A percentile compares a stretch with the other conserved stretches of the same genome.
These are phyloP conservation scores for Cyprinodon brontotheroides DNA, from an alignment of 2,113 vertebrate species.

Conservation along the genomic window DNA sequence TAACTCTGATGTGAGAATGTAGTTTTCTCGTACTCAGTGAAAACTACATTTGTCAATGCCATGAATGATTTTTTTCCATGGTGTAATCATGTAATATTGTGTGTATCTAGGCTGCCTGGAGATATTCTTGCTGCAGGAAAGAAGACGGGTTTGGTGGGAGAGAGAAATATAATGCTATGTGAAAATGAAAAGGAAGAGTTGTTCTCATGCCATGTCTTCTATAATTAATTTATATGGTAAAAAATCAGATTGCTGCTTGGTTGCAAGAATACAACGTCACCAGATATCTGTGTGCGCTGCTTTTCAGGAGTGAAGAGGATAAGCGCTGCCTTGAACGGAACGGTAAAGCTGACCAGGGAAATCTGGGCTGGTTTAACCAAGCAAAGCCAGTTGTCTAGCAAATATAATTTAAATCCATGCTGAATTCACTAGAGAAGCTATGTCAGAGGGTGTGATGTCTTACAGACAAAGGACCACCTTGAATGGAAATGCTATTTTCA, in stretches of 20 bases:
- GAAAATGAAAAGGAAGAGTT: constrained; percentile 67
- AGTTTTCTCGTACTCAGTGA: constrained; percentile 71
- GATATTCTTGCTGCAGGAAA: constrained; percentile 64
- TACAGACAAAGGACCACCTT: too few relatives aligned
- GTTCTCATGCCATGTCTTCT: constrained; percentile 51
- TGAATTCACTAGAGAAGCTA: too few relatives aligned
- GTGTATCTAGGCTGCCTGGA: constrained; percentile 73
- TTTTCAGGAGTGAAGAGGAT: too few relatives aligned
- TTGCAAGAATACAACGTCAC: too few relatives aligned
- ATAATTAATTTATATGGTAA: constrained; percentile 66
- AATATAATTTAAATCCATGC: too few relatives aligned
- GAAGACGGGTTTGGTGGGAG: constrained; percentile 49
- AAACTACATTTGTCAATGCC: constrained; percentile 81
- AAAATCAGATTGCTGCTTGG: constrained; percentile 31
- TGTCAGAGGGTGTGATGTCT: too few relatives aligned
- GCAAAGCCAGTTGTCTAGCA: too few relatives aligned
- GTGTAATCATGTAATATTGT: constrained; percentile 76
- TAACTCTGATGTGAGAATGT: constrained; percentile 74
- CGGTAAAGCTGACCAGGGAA: too few relatives aligned
- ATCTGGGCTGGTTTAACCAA: too few relatives aligned
- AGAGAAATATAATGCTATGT: constrained; percentile 52
- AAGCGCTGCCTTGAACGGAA: too few relatives aligned
- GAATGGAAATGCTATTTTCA: too few relatives aligned
- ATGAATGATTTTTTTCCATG: constrained; percentile 61
- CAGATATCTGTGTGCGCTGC: too few relatives aligned